phyloP scores from a whole-genome alignment of 2,113 vertebrate genomes.

The Turnix velox region DNA sequence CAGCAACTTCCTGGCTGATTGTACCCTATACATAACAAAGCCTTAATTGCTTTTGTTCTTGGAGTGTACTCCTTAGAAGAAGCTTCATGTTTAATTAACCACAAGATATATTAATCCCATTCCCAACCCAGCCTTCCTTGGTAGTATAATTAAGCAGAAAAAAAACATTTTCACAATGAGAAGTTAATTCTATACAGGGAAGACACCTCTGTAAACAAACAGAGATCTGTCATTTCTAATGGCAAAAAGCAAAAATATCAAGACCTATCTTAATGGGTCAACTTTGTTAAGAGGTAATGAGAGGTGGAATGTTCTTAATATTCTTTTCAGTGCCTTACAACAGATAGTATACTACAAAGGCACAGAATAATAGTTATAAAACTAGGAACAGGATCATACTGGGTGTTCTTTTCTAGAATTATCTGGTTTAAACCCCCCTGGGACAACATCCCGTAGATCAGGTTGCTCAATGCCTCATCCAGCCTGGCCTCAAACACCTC shows the following conservation, averaged over 20 bases:
- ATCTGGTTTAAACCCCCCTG: background rate
- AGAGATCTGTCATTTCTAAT: background rate
- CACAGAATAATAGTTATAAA: background rate
- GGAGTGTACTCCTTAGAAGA: slow-evolving; percentile 55
- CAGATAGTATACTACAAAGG: background rate
- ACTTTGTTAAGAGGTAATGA: background rate
- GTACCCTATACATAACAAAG: slow-evolving; percentile 30
- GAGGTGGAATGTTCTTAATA: background rate
- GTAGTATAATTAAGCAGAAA: slow-evolving; percentile 62
- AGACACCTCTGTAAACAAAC: background rate
- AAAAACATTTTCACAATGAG: slow-evolving; percentile 45
- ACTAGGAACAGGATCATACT: background rate
- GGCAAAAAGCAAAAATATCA: background rate
- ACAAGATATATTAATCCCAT: slow-evolving; percentile 55
- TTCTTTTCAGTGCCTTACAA: background rate
- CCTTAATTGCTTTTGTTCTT: slow-evolving; percentile 66
- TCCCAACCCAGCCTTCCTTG: slow-evolving; percentile 47
- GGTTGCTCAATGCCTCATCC: background rate
- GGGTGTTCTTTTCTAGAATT: background rate
- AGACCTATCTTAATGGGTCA: background rate
- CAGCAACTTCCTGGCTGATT: slow-evolving; percentile 53
- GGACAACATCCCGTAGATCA: too few species aligned
- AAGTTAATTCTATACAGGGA: background rate
- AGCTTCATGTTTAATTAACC: slow-evolving; percentile 66
- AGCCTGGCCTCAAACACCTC: too few species aligned